Evolutionary conservation across 2,113 vertebrate species (phyloP).

Genomic region (Gracilinanus agilis): DNA sequence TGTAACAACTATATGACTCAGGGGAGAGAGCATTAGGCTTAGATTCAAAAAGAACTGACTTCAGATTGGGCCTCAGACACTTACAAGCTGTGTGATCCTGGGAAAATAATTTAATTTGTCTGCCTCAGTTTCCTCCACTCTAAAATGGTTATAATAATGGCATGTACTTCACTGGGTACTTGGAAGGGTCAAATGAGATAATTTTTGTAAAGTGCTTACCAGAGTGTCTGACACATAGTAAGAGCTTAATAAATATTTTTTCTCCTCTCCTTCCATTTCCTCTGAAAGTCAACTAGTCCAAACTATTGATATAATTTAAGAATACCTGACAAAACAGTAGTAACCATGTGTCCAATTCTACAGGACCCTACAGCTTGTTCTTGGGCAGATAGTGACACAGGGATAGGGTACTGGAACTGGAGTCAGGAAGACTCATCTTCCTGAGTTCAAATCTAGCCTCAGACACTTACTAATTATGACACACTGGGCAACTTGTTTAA

Average conservation of each 20-base stretch:
- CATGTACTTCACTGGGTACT: not conserved
- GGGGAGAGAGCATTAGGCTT: too few species aligned
- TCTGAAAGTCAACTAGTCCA: not conserved
- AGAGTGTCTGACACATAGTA: not conserved
- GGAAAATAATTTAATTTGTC: not conserved
- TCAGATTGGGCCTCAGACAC: not conserved
- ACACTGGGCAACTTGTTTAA: too few species aligned
- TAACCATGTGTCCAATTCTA: not conserved
- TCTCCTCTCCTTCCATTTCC: not conserved
- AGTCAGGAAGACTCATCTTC: too few species aligned
- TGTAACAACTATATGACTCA: too few species aligned
- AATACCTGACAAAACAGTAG: not conserved
- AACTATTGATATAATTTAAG: not conserved
- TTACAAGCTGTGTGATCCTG: not conserved
- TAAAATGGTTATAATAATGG: not conserved
- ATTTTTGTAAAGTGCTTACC: not conserved
- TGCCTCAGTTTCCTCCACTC: not conserved
- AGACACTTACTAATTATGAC: too few species aligned
- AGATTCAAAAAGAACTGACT: not conserved
- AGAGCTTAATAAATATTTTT: not conserved
- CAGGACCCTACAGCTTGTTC: not conserved
- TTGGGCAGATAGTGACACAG: too few species aligned
- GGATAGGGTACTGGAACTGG: too few species aligned
- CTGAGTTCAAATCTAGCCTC: too few species aligned
- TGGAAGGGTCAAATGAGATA: not conserved